Base-by-base conservation (phyloP, 2,888 invertebrate species). In the Aricia artaxerxes region DNA sequence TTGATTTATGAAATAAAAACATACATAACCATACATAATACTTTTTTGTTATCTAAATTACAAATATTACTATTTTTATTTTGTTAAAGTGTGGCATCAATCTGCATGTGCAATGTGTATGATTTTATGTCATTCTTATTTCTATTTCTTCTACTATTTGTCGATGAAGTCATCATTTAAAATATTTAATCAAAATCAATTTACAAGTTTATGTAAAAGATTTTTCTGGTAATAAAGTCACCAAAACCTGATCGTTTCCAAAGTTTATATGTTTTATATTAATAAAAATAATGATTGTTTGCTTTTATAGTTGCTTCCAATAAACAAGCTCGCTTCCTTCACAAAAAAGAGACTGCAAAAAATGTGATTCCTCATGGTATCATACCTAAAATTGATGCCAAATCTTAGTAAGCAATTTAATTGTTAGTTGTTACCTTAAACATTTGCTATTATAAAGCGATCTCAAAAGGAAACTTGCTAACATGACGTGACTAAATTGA, bases 401-500 rank as follows among this genome's bases (percentile, higher is more conserved):
- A 38, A 69, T 69, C 13, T 69, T 69, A 24, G 61, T 49, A 11
- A 49, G 31, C 24, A 75, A 75, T 24, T 16, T 57, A 53, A 57
- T 53, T 76, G 76, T 53, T 53, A 11, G 53, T 49, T 75, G 53
- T 53, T 53, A 13, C 76, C 76, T 57, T 57, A 76, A 53, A 57
- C 5, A 53, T 57, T 57, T 16, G 31, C 24, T 16, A 35, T 35
- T 35, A 16, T 16, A 49, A n/a, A 76, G 7, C 35, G 31, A 53
- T 73, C 73, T 44, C 73, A 24, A 73, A 76, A 53, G 76, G 76
- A 76, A 76, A 57, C 57, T 35, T 57, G 76, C 76, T 76, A 76
- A 76, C 76, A 57, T 76, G 35, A 69, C 6, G 35, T 76, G 53
- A 76, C 53, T 53, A 57, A 35, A 57, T 35, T 76, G 16, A 35